phyloP scores from a whole-genome alignment of 1,140 invertebrate species.

The Drosophila chauvacae region DNA sequence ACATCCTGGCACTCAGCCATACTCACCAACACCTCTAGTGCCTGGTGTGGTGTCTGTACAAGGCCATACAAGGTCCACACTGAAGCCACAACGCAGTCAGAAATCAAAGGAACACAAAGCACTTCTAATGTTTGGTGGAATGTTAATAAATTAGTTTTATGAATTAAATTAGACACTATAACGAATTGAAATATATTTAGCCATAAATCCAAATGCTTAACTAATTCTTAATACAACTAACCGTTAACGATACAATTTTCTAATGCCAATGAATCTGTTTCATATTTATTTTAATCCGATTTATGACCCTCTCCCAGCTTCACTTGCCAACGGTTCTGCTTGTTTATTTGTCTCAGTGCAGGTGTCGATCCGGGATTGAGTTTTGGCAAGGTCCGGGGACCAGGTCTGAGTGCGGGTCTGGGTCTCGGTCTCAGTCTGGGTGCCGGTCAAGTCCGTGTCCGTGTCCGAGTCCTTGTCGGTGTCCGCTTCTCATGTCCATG shows the following conservation, averaged over 20 bases:
- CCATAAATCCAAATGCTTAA: neutral
- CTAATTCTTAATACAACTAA: neutral
- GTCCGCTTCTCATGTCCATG: conserved; percentile 33
- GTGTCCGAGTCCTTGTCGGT: conserved; percentile 13
- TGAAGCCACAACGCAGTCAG: neutral
- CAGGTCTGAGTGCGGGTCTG: neutral
- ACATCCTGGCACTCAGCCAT: conserved; percentile 43
- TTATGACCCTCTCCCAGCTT: neutral
- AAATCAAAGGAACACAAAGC: neutral
- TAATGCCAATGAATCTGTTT: neutral
- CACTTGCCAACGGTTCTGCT: neutral
- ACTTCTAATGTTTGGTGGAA: neutral
- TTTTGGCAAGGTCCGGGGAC: conserved; percentile 9
- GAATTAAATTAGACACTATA: neutral
- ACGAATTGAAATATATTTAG: neutral
- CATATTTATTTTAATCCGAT: neutral
- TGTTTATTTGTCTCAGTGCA: conserved; percentile 15
- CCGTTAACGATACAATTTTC: neutral
- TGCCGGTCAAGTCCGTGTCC: conserved; percentile 20
- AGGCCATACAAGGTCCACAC: conserved; percentile 9
- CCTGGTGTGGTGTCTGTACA: conserved; percentile 12
- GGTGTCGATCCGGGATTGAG: conserved; percentile 6
- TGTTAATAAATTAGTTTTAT: neutral
- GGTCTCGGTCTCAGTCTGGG: conserved; percentile 8
- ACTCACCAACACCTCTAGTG: conserved; percentile 31